A percentile compares a stretch with the other conserved stretches of the same genome.
These are phyloP conservation scores for Zoanthus sansibaricus DNA, from an alignment of 92 coral and sea anemone species.

Conservation along the genomic window DNA sequence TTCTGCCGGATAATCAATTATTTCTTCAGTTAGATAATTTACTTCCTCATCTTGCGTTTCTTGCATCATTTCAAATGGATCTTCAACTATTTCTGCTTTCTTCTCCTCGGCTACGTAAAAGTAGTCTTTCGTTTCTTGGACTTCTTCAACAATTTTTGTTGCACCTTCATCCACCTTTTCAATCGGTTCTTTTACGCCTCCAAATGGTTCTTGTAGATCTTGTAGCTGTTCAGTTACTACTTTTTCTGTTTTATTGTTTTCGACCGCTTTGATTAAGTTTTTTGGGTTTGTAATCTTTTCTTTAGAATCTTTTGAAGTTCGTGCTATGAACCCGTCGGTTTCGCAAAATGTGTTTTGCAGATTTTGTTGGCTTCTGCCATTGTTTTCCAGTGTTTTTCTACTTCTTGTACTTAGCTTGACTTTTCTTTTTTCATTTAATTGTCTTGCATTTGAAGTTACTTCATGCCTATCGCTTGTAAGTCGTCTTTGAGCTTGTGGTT, in stretches of 20 bases:
- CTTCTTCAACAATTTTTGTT: not conserved
- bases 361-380: not conserved
- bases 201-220: not conserved
- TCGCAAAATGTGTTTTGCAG: not conserved
- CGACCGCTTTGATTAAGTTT: not conserved
- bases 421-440: not conserved
- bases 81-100: not conserved
- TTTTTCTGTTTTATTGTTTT: not conserved
- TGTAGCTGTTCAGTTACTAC: not conserved
- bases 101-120: not conserved
- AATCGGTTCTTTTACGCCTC: not conserved
- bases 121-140: not conserved
- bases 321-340: not conserved
- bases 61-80: not conserved
- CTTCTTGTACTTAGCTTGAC: not conserved
- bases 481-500: not conserved
- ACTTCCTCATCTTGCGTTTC: not conserved
- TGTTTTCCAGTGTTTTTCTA: not conserved
- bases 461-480: not conserved
- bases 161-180: not conserved
- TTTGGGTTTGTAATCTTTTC: not conserved
- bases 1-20: not conserved
- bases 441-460: not conserved
- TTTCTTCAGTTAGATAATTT: not conserved
- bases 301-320: not conserved